phyloP scores from a whole-genome alignment of 2,113 vertebrate genomes.

The Odocoileus virginianus region DNA sequence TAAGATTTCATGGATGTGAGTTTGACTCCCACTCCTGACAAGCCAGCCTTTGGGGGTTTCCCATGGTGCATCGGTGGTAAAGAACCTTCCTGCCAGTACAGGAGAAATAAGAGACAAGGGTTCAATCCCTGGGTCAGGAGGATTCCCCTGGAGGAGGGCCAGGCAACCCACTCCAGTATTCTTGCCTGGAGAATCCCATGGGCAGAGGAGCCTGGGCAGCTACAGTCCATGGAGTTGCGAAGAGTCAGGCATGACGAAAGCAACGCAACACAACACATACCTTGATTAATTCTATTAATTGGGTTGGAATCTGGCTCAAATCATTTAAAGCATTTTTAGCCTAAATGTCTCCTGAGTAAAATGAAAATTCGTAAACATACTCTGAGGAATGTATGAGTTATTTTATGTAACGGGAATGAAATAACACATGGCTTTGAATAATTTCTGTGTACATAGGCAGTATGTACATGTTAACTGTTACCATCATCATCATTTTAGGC shows the following conservation, averaged over 20 bases:
- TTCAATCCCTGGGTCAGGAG: not conserved
- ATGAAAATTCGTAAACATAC: not conserved
- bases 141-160: not conserved
- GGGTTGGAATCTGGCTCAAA: not conserved
- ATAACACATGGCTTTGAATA: not conserved
- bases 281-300: not conserved
- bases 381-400: not conserved
- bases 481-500: not conserved
- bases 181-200: not conserved
- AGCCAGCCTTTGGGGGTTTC: not conserved
- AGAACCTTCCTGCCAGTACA: not conserved
- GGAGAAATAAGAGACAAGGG: not conserved
- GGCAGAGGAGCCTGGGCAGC: not conserved
- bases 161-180: not conserved
- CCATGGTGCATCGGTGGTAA: fast-evolving
- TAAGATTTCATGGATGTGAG: not conserved
- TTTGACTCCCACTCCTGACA: not conserved
- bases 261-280: not conserved
- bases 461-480: not conserved
- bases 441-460: not conserved
- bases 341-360: not conserved
- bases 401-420: not conserved
- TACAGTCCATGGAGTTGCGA: not conserved
- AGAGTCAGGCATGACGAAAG: not conserved
- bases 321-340: not conserved